These are phyloP conservation scores for Kryptolebias ocellatus DNA, from an alignment of 2,797 vertebrate genomes.

Conservation along the genomic window DNA sequence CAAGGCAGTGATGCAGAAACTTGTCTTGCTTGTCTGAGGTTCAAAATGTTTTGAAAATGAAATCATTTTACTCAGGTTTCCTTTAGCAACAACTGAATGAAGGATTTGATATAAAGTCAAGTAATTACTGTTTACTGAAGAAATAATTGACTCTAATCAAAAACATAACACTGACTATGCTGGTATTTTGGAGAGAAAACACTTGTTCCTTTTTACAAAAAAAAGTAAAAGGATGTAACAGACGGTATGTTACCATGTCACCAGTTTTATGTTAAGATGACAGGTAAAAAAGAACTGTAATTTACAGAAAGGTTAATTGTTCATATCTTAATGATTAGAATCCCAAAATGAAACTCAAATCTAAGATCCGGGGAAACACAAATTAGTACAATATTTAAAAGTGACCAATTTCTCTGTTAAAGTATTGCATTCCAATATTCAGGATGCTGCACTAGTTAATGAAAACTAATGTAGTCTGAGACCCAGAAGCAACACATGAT, in stretches of 20 bases:
- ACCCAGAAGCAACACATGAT: conserved; percentile 40
- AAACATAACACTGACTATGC: neutral
- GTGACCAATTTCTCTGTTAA: neutral
- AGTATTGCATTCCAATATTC: conserved; percentile 3
- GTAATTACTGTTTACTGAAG: neutral
- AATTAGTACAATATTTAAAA: too few species aligned
- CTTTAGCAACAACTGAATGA: neutral
- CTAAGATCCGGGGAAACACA: too few species aligned
- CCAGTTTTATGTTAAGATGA: too few species aligned
- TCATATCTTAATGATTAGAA: too few species aligned
- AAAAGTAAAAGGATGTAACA: neutral
- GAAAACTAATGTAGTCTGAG: conserved; percentile 38
- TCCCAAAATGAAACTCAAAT: too few species aligned
- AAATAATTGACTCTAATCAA: neutral
- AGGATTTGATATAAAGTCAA: neutral
- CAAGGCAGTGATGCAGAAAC: conserved; percentile 13
- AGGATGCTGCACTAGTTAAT: conserved; percentile 28
- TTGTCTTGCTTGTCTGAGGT: conserved; percentile 1
- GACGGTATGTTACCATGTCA: too few species aligned
- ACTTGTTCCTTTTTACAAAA: neutral
- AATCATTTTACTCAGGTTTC: neutral
- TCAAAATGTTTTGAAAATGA: conserved; percentile 12
- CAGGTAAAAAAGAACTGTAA: too few species aligned
- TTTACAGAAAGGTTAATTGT: too few species aligned
- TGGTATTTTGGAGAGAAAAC: neutral